phyloP scores from a whole-genome alignment of 2,113 vertebrate genomes.

The Charina bottae region DNA sequence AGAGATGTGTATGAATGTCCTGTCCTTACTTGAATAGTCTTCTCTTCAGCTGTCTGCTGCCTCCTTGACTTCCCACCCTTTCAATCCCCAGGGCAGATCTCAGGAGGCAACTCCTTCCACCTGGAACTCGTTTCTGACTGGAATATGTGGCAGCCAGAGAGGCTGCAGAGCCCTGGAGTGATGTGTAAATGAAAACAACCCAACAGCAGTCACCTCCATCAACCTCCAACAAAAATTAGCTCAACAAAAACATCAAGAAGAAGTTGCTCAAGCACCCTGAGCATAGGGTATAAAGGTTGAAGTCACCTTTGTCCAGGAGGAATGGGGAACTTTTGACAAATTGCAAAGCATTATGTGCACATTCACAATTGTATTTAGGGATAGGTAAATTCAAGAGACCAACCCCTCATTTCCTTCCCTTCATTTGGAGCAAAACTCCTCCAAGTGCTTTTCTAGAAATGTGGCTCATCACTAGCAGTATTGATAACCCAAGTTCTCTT shows the following conservation, averaged over 20 bases:
- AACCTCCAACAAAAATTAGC: neutral
- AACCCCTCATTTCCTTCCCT: neutral
- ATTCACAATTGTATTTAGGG: neutral
- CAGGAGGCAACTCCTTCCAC: neutral
- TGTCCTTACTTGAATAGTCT: neutral
- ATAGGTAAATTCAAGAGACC: neutral
- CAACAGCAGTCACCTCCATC: neutral
- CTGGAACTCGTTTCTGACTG: neutral
- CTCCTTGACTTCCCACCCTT: neutral
- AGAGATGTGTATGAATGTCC: neutral
- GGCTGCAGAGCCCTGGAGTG: neutral
- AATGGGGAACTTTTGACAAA: neutral
- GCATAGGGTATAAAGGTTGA: neutral
- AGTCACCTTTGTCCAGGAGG: neutral
- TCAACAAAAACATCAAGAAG: neutral
- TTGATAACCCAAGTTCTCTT: neutral
- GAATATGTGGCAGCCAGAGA: neutral
- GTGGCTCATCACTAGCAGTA: neutral
- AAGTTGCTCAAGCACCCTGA: neutral
- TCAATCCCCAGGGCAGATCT: neutral
- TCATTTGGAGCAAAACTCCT: neutral
- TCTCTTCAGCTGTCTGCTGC: neutral
- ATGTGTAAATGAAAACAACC: neutral
- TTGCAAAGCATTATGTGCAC: neutral
- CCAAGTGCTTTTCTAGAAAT: neutral